phyloP scores from a whole-genome alignment of 2,797 vertebrate genomes.

The Molossus molossus region DNA sequence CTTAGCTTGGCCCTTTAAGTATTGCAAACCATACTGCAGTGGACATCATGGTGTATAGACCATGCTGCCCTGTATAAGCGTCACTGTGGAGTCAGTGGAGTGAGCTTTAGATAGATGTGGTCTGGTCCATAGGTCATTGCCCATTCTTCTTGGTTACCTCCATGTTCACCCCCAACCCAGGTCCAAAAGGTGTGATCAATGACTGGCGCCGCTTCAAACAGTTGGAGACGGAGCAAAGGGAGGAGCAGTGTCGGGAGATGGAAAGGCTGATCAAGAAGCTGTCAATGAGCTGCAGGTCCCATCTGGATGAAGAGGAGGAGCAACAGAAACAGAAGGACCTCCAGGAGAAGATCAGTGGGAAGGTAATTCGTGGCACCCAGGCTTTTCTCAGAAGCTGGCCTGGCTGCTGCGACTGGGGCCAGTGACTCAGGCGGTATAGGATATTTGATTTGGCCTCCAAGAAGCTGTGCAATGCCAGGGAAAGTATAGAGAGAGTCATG shows the following conservation, averaged over 20 bases:
- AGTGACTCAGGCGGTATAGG: neutral
- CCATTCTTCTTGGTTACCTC: neutral
- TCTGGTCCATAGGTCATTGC: neutral
- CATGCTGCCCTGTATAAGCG: neutral
- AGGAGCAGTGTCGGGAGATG: slow-evolving; percentile 98
- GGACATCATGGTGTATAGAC: neutral
- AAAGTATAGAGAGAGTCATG: neutral
- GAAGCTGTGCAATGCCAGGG: neutral
- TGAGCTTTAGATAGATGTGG: neutral
- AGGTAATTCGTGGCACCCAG: slow-evolving; percentile 89
- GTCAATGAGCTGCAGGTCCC: slow-evolving; percentile 96
- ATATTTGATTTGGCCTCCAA: neutral
- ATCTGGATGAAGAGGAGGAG: slow-evolving; percentile 95
- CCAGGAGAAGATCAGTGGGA: slow-evolving; percentile 96
- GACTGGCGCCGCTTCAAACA: slow-evolving; percentile 99
- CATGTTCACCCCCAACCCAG: slow-evolving; percentile 85
- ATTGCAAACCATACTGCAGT: neutral
- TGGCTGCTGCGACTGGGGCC: neutral
- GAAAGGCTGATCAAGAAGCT: slow-evolving; percentile 96
- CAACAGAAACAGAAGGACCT: slow-evolving; percentile 94
- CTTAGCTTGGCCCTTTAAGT: slow-evolving; percentile 1
- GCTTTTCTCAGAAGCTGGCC: neutral
- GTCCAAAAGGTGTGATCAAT: slow-evolving; percentile 98
- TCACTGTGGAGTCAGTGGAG: neutral
- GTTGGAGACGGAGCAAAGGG: slow-evolving; percentile 96